Conservation (phyloP, 1,140 invertebrate genomes). For the Trinorchestia longiramus region DNA sequence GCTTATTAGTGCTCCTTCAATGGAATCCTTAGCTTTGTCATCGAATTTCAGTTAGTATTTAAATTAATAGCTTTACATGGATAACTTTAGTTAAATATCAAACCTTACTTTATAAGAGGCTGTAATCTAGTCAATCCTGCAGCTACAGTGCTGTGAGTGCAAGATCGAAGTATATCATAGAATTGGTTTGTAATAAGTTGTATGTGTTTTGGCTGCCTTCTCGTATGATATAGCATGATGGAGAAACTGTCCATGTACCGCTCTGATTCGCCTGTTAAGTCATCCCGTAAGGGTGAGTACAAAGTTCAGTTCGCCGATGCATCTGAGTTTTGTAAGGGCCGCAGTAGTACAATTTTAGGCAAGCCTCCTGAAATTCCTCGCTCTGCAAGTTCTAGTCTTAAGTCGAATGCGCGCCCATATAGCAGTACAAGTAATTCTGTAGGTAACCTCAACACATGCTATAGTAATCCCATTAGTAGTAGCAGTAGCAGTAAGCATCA, state of each 20-base stretch:
- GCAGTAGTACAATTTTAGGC: conserved; percentile 61
- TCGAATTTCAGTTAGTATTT: background rate
- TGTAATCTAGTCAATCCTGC: conserved; percentile 13
- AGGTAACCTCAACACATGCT: conserved; percentile 49
- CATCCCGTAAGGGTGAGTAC: conserved; percentile 61
- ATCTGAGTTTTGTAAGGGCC: conserved; percentile 57
- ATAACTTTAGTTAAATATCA: conserved; percentile 4
- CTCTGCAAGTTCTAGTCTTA: conserved; percentile 62
- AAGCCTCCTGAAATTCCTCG: conserved; percentile 65
- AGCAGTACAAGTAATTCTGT: conserved; percentile 63
- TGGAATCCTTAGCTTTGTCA: background rate
- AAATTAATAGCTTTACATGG: background rate
- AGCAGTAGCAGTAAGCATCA: conserved; percentile 55
- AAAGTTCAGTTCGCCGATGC: conserved; percentile 65
- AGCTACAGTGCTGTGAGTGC: conserved; percentile 2
- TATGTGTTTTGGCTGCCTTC: conserved; percentile 60
- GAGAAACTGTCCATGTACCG: conserved; percentile 62
- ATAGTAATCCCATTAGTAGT: conserved; percentile 21
- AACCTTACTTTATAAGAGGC: conserved; percentile 13
- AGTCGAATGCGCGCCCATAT: conserved; percentile 61
- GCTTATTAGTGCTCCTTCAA: background rate
- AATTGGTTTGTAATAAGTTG: conserved; percentile 27
- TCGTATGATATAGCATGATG: conserved; percentile 53
- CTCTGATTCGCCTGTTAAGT: conserved; percentile 60
- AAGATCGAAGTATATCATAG: conserved; percentile 15